phyloP scores from a whole-genome alignment of 2,797 vertebrate genomes.

The Salarias fasciatus region DNA sequence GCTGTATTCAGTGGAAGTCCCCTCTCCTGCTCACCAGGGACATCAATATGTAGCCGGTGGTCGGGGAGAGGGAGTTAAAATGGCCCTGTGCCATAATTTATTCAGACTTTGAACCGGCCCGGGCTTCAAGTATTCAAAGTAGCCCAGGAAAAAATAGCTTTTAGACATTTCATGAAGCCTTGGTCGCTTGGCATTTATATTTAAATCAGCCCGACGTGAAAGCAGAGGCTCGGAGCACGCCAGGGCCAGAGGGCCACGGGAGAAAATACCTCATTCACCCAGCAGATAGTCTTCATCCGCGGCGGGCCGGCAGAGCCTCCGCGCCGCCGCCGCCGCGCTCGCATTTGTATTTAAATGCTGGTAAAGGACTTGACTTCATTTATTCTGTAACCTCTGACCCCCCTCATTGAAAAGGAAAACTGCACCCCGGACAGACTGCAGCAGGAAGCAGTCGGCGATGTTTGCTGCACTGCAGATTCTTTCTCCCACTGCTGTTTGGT shows the following conservation, averaged over 20 bases:
- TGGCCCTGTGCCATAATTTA: conserved; percentile 75
- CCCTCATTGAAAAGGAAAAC: conserved; percentile 3
- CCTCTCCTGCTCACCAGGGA: conserved; percentile 55
- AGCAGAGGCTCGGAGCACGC: conserved; percentile 36
- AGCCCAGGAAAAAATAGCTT: conserved; percentile 51
- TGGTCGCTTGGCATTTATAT: conserved; percentile 65
- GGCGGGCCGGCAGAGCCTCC: conserved; percentile 12
- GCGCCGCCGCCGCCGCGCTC: conserved; percentile 19
- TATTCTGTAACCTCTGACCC: conserved; percentile 26
- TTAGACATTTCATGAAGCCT: conserved; percentile 65
- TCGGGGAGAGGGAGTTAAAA: conserved; percentile 55
- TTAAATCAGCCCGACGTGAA: conserved; percentile 66
- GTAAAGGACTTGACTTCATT: conserved; percentile 21
- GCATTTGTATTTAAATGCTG: conserved; percentile 32
- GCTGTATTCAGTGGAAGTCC: conserved; percentile 64
- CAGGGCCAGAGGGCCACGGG: conserved; percentile 24
- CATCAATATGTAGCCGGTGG: conserved; percentile 72
- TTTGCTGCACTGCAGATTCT: neutral
- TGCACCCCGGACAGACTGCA: neutral
- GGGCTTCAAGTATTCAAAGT: conserved; percentile 68
- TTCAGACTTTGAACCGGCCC: conserved; percentile 71
- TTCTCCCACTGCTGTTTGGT: neutral
- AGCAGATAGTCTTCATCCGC: conserved; percentile 18
- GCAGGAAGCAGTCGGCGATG: conserved; percentile 4
- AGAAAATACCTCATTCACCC: conserved; percentile 46